Evolutionary conservation across 2,888 invertebrate genomes (phyloP), one percentile per base, ranked within the genome.

Genomic region (Hoplodrina blanda): DNA sequence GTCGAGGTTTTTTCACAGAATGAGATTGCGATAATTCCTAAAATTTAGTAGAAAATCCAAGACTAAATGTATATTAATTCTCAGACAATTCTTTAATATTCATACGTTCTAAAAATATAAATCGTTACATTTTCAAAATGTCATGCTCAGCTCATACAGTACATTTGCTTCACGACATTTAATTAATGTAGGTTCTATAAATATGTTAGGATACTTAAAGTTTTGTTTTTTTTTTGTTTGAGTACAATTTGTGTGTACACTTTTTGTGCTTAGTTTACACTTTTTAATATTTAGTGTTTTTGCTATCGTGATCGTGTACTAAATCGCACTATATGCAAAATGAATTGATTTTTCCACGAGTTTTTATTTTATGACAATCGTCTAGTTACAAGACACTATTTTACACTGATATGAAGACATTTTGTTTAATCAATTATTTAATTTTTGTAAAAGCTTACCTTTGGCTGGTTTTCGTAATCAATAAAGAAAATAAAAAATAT

Each of bases 211-310:
- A 56, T 81, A 77, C 66, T 80, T 85, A 80, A 74, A 56, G 67
- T 80, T 85, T 88, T 76, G 82, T 85, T 84, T 59, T 84, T 86
- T 75, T 84, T 85, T 83, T 85, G 62, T 89, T 88, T 85, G 88
- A 91, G 92, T 93, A 93, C 92, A 94, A 92, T 91, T 70, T 56
- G 76, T 73, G 69, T 80, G 67, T 76, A 91, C 92, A 92, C 89
- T 89, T 90, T 90, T 92, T 91, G 90, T 88, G 88, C 81, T 91
- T 89, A 89, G 81, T 87, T 79, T 89, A 90, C 87, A 80, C 82
- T 85, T 86, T 86, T 87, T 87, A 79, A 87, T 83, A 69, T 69
- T 75, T 77, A 72, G 64, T 76, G 64, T 77, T 79, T 85, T 85
- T 89, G 56, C 61, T 79, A 62, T 19, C 30, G 46, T 69, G 89